Conservation (phyloP, 2,113 vertebrate genomes). For the Cariama cristata region DNA sequence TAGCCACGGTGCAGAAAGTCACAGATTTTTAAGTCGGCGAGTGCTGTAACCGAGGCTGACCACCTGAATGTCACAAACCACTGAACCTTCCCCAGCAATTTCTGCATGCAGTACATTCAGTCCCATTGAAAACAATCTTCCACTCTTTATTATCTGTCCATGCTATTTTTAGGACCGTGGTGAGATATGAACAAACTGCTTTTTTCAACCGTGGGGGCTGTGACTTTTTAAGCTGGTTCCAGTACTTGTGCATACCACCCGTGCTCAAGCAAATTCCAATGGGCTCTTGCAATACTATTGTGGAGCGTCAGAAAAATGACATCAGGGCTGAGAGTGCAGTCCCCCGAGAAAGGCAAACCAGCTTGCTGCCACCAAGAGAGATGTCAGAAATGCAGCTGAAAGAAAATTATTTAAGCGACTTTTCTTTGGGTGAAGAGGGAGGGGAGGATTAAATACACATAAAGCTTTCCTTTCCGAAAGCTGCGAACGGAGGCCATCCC, state of each 20-base stretch:
- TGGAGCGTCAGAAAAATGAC: background rate
- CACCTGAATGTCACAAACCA: background rate
- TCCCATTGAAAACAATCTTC: constrained; percentile 36
- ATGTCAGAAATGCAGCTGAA: background rate
- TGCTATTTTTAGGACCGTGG: constrained; percentile 48
- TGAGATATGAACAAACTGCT: constrained; percentile 36
- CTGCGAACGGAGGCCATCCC: background rate
- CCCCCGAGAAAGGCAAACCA: background rate
- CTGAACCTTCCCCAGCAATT: background rate
- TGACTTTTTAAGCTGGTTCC: background rate
- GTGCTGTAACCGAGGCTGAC: background rate
- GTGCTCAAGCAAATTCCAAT: constrained; percentile 8
- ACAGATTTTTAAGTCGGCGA: background rate
- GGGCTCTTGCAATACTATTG: background rate
- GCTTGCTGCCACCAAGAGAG: background rate
- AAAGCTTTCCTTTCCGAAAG: background rate
- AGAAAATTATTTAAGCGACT: background rate
- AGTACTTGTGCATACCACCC: constrained; percentile 23
- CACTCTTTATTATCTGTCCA: constrained; percentile 43
- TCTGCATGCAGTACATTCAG: constrained; percentile 48
- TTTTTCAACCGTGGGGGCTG: background rate
- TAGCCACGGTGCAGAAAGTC: background rate
- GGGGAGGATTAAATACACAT: background rate
- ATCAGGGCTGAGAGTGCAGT: background rate
- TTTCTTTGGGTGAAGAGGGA: background rate